Conservation (phyloP, 23 tunicate genomes). For the Phallusia fumigata region DNA sequence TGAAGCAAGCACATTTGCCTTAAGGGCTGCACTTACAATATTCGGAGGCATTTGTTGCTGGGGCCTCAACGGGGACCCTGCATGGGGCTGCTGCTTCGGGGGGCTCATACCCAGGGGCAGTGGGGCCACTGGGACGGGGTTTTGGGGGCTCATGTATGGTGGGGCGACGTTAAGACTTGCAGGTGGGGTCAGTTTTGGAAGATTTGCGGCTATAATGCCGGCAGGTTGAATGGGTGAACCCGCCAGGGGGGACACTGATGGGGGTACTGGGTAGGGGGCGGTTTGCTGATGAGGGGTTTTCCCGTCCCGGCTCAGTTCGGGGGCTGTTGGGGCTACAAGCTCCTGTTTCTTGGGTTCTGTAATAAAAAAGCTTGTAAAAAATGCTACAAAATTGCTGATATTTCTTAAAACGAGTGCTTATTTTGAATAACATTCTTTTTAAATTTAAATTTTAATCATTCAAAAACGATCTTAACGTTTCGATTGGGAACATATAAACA, state of each 20-base stretch:
- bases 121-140: conserved; percentile 44
- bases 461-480: too few relatives aligned
- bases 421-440: too few relatives aligned
- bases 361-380: background rate
- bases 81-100: conserved; percentile 25
- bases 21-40: conserved; percentile 25
- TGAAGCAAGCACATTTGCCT: conserved; percentile 5
- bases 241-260: background rate
- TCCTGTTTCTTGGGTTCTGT: conserved; percentile 84
- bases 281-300: conserved; percentile 7
- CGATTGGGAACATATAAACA: too few relatives aligned
- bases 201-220: conserved; percentile 47
- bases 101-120: conserved; percentile 7
- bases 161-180: conserved; percentile 46
- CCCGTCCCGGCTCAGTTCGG: conserved; percentile 64
- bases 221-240: conserved; percentile 35
- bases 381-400: too few relatives aligned
- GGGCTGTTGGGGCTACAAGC: conserved; percentile 74
- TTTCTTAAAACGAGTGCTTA: too few relatives aligned
- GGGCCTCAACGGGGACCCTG: background rate
- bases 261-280: conserved; percentile 16
- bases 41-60: conserved; percentile 3
- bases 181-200: conserved; percentile 66
- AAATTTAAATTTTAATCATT: too few relatives aligned
- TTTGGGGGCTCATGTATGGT: conserved; percentile 39